A percentile compares a stretch with the other conserved stretches of the same genome.
Conservation (phyloP, 2,888 invertebrate species). For the Syrphus vitripennis region DNA sequence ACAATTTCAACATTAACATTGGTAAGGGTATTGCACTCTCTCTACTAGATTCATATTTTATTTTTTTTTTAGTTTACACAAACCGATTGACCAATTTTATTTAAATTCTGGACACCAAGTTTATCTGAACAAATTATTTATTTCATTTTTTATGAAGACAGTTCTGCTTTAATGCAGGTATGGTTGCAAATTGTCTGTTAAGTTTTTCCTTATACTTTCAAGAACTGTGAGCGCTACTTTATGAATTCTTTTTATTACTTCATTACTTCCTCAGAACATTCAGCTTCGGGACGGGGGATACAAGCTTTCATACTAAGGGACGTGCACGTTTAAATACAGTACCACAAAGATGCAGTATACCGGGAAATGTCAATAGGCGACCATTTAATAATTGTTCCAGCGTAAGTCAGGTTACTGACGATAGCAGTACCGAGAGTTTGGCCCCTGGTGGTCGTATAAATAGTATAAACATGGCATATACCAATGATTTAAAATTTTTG, state of each 20-base stretch:
- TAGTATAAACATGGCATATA: conserved; percentile 81
- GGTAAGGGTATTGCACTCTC: too few relatives aligned
- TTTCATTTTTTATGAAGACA: too few relatives aligned
- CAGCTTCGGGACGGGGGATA: conserved; percentile 80
- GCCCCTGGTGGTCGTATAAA: conserved; percentile 82
- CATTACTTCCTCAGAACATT: conserved; percentile 79
- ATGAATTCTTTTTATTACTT: not conserved
- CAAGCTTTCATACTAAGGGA: conserved; percentile 76
- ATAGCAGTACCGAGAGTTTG: conserved; percentile 91
- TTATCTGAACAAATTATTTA: too few relatives aligned
- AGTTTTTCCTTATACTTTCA: too few relatives aligned
- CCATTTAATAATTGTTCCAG: conserved; percentile 78
- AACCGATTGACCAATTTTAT: too few relatives aligned
- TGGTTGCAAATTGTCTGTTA: too few relatives aligned
- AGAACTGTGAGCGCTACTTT: too few relatives aligned
- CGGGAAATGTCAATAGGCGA: conserved; percentile 75
- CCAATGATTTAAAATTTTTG: conserved; percentile 84
- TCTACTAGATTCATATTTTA: too few relatives aligned
- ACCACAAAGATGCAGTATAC: conserved; percentile 76
- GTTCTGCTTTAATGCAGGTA: too few relatives aligned
- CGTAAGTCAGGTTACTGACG: conserved; percentile 79
- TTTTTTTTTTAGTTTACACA: too few relatives aligned
- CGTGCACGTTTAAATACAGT: conserved; percentile 80
- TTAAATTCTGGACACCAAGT: too few relatives aligned
- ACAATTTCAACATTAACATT: too few relatives aligned